These are phyloP conservation scores for Columba guinea DNA, from an alignment of 2,797 vertebrate species.

Conservation along the genomic window DNA sequence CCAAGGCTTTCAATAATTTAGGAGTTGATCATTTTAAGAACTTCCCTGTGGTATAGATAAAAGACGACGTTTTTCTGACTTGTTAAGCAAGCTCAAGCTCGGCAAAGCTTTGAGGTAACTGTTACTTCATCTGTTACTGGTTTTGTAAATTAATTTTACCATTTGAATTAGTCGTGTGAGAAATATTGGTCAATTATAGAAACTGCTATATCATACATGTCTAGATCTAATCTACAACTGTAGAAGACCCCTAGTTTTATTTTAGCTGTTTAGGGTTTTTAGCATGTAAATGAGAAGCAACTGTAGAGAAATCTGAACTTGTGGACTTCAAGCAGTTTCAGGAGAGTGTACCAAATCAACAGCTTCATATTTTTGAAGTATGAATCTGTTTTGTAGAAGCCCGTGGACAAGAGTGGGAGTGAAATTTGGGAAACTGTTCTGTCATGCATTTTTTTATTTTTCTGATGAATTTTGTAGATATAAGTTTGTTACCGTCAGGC, in stretches of 20 bases:
- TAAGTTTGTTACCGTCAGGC: neutral
- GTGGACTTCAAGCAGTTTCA: neutral
- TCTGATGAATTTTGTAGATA: neutral
- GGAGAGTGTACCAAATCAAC: neutral
- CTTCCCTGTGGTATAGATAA: slow-evolving; percentile 13
- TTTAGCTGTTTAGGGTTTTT: neutral
- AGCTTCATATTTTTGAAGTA: neutral
- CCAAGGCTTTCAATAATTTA: slow-evolving; percentile 21
- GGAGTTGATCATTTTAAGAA: neutral
- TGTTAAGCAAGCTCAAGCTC: neutral
- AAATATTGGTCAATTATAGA: neutral
- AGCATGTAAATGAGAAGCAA: neutral
- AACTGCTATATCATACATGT: neutral
- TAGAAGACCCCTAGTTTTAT: neutral
- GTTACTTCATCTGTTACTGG: neutral
- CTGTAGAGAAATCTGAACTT: neutral
- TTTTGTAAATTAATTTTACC: neutral
- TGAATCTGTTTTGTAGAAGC: neutral
- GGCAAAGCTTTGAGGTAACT: neutral
- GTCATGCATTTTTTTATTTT: neutral
- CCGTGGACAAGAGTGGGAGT: neutral
- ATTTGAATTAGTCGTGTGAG: neutral
- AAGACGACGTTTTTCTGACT: neutral
- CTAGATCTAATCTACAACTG: neutral
- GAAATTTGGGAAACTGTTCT: neutral